Percentiles rank a stretch among this genome's conserved stretches.
Evolutionary conservation across 2,888 invertebrate species (phyloP).

Genomic region (Troilus luridus): DNA sequence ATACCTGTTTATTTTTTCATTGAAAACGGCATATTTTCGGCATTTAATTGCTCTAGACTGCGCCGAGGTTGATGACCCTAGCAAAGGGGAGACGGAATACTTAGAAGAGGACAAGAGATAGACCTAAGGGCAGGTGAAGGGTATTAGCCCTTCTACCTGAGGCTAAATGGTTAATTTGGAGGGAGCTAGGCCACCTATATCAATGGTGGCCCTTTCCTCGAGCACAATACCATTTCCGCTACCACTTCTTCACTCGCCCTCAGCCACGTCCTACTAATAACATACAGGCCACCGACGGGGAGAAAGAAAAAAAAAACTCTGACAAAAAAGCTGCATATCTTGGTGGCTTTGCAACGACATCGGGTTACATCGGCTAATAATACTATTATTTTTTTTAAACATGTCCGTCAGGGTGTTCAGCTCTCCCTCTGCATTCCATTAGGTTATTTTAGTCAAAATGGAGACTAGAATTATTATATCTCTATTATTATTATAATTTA

Average conservation of each 20-base stretch:
- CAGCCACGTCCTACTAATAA: constrained; percentile 36
- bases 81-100: not conserved
- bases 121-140: not conserved
- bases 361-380: constrained; percentile 26
- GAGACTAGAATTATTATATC: not conserved
- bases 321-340: constrained; percentile 48
- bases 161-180: constrained; percentile 48
- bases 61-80: not conserved
- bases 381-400: constrained; percentile 28
- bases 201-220: not conserved
- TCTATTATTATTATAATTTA: not conserved
- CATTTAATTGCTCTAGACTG: not conserved
- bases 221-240: constrained; percentile 47
- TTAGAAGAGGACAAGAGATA: not conserved
- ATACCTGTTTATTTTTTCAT: not conserved
- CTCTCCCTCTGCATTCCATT: constrained; percentile 9
- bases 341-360: constrained; percentile 32
- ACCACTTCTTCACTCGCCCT: constrained; percentile 24
- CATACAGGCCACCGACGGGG: not conserved
- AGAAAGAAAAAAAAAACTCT: not conserved
- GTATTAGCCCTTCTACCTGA: constrained; percentile 35
- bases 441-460: not conserved
- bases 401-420: constrained; percentile 27
- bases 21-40: not conserved
- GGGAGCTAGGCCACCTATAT: constrained; percentile 16